phyloP scores from a whole-genome alignment of 1,140 invertebrate species.

The Dendroctonus valens region DNA sequence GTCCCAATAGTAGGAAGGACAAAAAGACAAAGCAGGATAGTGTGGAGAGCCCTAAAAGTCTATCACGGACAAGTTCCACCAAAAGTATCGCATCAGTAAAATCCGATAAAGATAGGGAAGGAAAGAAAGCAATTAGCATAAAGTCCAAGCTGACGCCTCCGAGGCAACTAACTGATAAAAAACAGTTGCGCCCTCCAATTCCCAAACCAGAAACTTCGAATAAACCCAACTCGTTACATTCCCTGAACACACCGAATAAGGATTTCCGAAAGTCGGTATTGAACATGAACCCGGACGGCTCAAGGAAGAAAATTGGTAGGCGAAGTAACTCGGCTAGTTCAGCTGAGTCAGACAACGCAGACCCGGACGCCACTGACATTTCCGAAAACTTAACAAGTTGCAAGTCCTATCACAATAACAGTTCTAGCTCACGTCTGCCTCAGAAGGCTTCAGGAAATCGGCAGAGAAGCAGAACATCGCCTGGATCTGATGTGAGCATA shows the following conservation, averaged over 20 bases:
- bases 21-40: constrained; percentile 34
- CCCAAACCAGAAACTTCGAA: constrained; percentile 55
- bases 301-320: constrained; percentile 48
- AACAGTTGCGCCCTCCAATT: constrained; percentile 59
- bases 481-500: constrained; percentile 50
- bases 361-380: constrained; percentile 46
- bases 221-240: constrained; percentile 51
- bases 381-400: constrained; percentile 46
- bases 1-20: constrained; percentile 41
- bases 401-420: constrained; percentile 41
- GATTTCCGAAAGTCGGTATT: constrained; percentile 74
- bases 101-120: constrained; percentile 36
- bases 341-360: constrained; percentile 53
- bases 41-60: constrained; percentile 45
- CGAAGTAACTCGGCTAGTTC: constrained; percentile 57
- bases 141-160: constrained; percentile 42
- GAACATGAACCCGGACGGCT: constrained; percentile 63
- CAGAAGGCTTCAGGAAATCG: constrained; percentile 46
- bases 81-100: constrained; percentile 44
- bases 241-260: constrained; percentile 61
- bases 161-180: constrained; percentile 41
- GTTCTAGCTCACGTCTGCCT: constrained; percentile 38
- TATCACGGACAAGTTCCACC: constrained; percentile 48
- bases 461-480: constrained; percentile 46
- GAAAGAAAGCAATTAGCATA: constrained; percentile 23